These are phyloP conservation scores for Mus spicilegus DNA, from an alignment of 2,113 vertebrate species.

Conservation along the genomic window DNA sequence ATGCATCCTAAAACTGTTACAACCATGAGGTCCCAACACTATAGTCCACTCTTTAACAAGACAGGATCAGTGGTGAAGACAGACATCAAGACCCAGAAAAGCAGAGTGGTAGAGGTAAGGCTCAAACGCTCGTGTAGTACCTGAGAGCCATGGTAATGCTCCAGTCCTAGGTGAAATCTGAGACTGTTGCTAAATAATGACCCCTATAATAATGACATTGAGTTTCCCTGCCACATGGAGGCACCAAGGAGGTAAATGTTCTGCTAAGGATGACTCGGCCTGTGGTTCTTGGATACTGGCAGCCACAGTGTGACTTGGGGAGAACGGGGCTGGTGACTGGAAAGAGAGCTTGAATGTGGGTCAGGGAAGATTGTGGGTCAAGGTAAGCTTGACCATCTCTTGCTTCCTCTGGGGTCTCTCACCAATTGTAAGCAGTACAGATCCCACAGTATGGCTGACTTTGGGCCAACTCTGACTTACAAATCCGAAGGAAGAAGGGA, in stretches of 20 bases:
- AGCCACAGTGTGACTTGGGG: neutral
- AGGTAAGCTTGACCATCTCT: too few relatives aligned
- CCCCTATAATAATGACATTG: too few relatives aligned
- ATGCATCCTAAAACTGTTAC: neutral
- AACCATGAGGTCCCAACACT: neutral
- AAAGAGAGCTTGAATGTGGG: neutral
- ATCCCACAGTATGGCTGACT: too few relatives aligned
- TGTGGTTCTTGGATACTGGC: neutral
- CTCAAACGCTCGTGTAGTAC: rapidly evolving
- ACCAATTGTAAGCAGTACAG: neutral
- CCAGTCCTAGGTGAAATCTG: neutral
- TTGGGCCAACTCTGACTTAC: neutral
- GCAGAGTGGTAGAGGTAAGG: neutral
- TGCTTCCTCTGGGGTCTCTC: too few relatives aligned
- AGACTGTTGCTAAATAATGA: neutral
- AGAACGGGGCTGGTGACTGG: neutral
- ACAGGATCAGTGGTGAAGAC: neutral
- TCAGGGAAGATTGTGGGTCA: neutral
- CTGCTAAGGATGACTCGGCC: neutral
- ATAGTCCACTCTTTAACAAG: neutral
- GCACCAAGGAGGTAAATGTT: neutral
- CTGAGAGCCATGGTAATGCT: neutral
- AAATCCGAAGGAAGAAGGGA: neutral
- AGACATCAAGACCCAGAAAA: neutral
- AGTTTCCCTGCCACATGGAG: neutral